phyloP scores from a whole-genome alignment of 2,113 vertebrate genomes.

The Butastur rufipennis region DNA sequence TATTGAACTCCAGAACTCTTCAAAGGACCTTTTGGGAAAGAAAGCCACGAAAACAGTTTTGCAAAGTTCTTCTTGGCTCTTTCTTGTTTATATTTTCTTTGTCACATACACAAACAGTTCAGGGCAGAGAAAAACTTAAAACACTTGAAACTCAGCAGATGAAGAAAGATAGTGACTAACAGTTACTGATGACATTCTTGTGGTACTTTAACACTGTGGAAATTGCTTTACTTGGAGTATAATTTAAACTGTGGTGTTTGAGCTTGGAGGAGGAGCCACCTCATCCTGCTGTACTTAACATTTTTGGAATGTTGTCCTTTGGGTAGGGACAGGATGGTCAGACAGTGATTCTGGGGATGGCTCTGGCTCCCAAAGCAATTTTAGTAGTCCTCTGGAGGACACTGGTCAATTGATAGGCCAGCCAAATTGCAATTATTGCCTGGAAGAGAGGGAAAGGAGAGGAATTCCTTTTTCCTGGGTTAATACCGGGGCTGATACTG shows the following conservation, averaged over 20 bases:
- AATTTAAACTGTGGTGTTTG: not conserved
- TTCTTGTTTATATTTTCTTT: not conserved
- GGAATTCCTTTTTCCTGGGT: not conserved
- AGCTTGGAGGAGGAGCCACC: not conserved
- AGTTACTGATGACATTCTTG: not conserved
- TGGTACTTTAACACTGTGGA: not conserved
- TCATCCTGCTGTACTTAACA: not conserved
- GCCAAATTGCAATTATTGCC: not conserved
- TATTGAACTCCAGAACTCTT: not conserved
- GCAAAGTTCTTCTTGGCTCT: not conserved
- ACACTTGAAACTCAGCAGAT: not conserved
- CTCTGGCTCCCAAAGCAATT: not conserved
- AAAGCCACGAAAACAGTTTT: not conserved
- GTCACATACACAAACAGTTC: not conserved
- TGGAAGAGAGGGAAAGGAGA: not conserved
- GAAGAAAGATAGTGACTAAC: not conserved
- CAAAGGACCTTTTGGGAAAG: not conserved
- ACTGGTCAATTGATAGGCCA: not conserved
- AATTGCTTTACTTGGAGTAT: no score
- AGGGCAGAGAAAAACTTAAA: not conserved
- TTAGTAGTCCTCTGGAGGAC: not conserved
- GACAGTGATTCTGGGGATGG: not conserved
- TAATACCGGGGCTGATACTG: not conserved
- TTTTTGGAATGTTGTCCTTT: not conserved
- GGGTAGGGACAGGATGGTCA: not conserved